Evolutionary conservation across 2,888 invertebrate genomes (phyloP), one percentile per base, ranked within the genome.

Genomic region (Copidosoma aretas): DNA sequence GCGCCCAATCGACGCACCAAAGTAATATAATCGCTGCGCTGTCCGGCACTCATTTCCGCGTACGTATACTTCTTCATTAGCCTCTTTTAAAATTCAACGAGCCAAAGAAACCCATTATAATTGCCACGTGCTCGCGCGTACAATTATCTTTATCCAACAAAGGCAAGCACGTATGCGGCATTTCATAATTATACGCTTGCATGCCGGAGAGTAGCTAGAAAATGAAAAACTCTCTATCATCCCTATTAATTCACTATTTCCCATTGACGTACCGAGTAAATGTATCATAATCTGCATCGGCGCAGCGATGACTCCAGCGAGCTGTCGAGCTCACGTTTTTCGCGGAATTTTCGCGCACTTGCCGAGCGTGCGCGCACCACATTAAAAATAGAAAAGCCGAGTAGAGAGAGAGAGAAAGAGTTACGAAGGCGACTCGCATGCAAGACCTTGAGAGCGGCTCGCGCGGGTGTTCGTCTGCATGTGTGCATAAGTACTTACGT

Each of bases 401-500:
- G n/a, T 12, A 24, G 22, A 24, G n/a, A 60, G 46, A 64, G 64
- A 70, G 59, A 66, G 68, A 73, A 63, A 68, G 67, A 64, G 71
- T 64, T 60, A 68, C 71, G 72, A 72, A 73, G 71, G 70, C 67
- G 64, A 71, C 43, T 52, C 63, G 59, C 63, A 41, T 43, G 54
- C 39, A 41, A 57, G 68, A 64, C 65, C 61, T 65, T 69, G 64
- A 57, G 32, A 32, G 25, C 25, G 60, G 54, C 24, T 25, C 49
- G 15, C 41, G n/a, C n/a, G n/a, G n/a, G n/a, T n/a, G n/a, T n/a
- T 15, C 60, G 58, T 53, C 46, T 12, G n/a, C n/a, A 49, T 41
- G 46, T 24, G 41, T 63, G 15, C 22, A 51, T 39, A 46, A 12
- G 32, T 53, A n/a, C 51, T 56, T 19, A 25, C 32, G 32, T 32